Evolutionary conservation across 2,888 invertebrate species (phyloP), one percentile per base, ranked within the genome.

Genomic region (Synergus gifuensis): DNA sequence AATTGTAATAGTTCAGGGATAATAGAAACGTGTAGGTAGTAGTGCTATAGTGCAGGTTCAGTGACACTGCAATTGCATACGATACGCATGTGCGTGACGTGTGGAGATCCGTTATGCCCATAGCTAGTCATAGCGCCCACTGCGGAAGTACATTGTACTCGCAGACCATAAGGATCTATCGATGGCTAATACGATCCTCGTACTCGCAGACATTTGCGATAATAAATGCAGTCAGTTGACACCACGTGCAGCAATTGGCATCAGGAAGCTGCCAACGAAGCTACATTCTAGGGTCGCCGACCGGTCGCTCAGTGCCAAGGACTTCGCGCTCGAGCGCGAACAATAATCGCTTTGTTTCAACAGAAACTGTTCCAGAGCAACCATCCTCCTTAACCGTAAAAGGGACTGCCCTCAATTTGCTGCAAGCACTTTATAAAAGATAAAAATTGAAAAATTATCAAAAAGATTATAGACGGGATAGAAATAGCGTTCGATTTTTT

Each of bases 31-130:
- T 82, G 78, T 79, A 73, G 77, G 80, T 58, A 78, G 78, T 83
- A 82, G 81, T 80, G 83, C 66, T 64, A n/a, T 83, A 84, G 81
- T 85, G 85, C 88, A 92, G 87, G 92, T 92, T 92, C 92, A 92
- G 92, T 92, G 91, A 92, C 92, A 92, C 28, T 28, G 28, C 28
- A 28, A 28, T 91, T 88, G 87, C 88, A 89, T 88, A 90, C 89
- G 90, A 89, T 88, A 90, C 89, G 90, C 89, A 88, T 87, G 88
- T 92, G 91, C 92, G 91, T 92, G 92, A 92, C 91, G 91, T 88
- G 85, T 85, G 84, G 83, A 77, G 88, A 89, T 91, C 92, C 92
- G 92, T 92, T 92, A 92, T 87, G 77, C 81, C 83, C 83, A 85
- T 83, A 83, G 82, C 67, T 73, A 81, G 81, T 82, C 83, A 81